A percentile compares a stretch with the other conserved stretches of the same genome.
phyloP scores from a whole-genome alignment of 2,797 vertebrate genomes.

The Leptoclinus maculatus region DNA sequence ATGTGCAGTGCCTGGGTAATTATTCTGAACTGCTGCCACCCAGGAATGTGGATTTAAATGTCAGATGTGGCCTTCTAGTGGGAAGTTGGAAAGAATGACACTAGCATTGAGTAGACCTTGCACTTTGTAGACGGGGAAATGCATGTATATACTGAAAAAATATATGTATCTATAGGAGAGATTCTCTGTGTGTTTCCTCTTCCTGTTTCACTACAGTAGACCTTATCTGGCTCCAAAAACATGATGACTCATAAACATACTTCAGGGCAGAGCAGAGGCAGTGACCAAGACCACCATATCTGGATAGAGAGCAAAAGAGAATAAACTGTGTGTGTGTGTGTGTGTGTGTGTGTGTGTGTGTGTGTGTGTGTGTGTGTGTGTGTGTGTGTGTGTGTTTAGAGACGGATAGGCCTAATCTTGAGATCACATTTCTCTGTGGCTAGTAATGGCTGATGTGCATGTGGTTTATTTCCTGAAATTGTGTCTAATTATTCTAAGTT shows the following conservation, averaged over 20 bases:
- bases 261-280: constrained; percentile 34
- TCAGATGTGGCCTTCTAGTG: constrained; percentile 27
- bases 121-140: neutral
- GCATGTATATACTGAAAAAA: neutral
- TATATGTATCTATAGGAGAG: neutral
- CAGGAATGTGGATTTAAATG: constrained; percentile 43
- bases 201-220: constrained; percentile 39
- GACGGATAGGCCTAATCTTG: neutral
- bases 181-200: constrained; percentile 21
- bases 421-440: constrained; percentile 21
- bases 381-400: neutral
- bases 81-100: neutral
- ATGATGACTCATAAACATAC: constrained; percentile 67
- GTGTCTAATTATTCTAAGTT: neutral
- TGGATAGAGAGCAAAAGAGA: constrained; percentile 41
- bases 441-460: constrained; percentile 19
- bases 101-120: neutral
- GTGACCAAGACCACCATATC: constrained; percentile 62
- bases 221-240: constrained; percentile 50
- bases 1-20: constrained; percentile 51
- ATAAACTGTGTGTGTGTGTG: constrained; percentile 5
- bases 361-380: constrained; percentile 5
- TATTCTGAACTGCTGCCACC: constrained; percentile 34
- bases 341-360: constrained; percentile 17
- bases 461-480: constrained; percentile 45